These are phyloP conservation scores for Callipepla californica DNA, from an alignment of 2,113 vertebrate genomes.

Conservation along the genomic window DNA sequence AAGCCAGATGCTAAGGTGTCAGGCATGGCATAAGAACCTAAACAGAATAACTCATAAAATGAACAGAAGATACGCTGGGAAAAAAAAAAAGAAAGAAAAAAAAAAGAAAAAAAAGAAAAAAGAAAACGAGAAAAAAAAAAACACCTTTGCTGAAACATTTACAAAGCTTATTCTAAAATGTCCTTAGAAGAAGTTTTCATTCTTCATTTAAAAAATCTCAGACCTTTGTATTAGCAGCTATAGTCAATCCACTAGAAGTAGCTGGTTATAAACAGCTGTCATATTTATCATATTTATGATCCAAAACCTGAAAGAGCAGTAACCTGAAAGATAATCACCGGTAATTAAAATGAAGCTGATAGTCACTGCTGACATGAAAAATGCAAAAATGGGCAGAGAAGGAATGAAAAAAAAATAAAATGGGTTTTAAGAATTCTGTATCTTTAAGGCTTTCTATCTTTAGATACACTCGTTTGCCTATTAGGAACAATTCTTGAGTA, in stretches of 20 bases:
- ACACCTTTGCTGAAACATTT: not conserved
- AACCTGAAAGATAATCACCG: slow-evolving; percentile 2
- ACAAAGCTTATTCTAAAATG: not conserved
- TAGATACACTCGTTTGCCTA: not conserved
- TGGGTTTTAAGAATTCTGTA: not conserved
- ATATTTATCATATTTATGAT: not conserved
- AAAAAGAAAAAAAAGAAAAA: fast-evolving
- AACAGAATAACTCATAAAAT: not conserved
- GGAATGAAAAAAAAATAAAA: not conserved
- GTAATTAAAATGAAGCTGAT: slow-evolving; percentile 7
- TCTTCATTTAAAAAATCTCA: not conserved
- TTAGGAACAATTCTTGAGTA: not conserved
- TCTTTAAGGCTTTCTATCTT: not conserved
- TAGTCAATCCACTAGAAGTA: not conserved
- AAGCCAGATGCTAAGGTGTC: not conserved
- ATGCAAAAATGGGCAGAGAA: not conserved
- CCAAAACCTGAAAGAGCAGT: not conserved
- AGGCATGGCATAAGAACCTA: not conserved
- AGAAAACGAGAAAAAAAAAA: not conserved
- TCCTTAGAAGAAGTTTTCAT: not conserved
- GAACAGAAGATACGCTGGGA: not conserved
- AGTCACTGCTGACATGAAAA: not conserved
- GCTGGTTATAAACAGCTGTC: not conserved
- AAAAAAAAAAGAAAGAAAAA: not conserved
- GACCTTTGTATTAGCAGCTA: not conserved